A percentile compares a stretch with the other conserved stretches of the same genome.
Conservation (phyloP, 2,113 vertebrate species). For the Apteryx mantelli region DNA sequence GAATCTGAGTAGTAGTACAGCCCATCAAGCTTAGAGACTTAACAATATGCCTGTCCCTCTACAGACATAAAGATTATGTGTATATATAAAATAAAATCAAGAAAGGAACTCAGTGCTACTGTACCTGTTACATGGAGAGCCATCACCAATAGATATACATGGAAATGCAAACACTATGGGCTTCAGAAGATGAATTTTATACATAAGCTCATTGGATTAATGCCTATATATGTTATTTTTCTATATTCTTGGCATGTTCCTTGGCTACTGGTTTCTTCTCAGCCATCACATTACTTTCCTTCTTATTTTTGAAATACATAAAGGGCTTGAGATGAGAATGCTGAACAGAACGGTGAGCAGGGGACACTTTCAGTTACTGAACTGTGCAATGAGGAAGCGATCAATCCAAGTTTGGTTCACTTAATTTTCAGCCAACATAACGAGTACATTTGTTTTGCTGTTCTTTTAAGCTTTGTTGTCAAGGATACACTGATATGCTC, state of each 20-base stretch:
- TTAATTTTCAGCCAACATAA: neutral
- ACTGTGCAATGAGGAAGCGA: neutral
- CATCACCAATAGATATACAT: neutral
- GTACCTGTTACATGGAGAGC: neutral
- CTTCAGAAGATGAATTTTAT: neutral
- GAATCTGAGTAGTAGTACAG: neutral
- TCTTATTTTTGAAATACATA: neutral
- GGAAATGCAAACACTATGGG: neutral
- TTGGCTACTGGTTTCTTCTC: neutral
- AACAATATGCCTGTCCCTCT: neutral
- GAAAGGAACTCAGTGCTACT: neutral
- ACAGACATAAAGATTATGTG: neutral
- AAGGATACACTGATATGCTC: neutral
- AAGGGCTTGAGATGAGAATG: fast-evolving
- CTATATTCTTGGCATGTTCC: neutral
- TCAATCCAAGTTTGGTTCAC: neutral
- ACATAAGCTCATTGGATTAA: neutral
- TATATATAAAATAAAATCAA: neutral
- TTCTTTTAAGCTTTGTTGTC: conserved; percentile 1
- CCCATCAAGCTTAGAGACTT: neutral
- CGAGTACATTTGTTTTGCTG: neutral
- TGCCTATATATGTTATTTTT: neutral
- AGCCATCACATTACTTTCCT: neutral
- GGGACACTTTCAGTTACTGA: neutral
- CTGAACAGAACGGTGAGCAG: neutral